Evolutionary conservation across 2,888 invertebrate species (phyloP).

Genomic region (Nomada lathburiana): DNA sequence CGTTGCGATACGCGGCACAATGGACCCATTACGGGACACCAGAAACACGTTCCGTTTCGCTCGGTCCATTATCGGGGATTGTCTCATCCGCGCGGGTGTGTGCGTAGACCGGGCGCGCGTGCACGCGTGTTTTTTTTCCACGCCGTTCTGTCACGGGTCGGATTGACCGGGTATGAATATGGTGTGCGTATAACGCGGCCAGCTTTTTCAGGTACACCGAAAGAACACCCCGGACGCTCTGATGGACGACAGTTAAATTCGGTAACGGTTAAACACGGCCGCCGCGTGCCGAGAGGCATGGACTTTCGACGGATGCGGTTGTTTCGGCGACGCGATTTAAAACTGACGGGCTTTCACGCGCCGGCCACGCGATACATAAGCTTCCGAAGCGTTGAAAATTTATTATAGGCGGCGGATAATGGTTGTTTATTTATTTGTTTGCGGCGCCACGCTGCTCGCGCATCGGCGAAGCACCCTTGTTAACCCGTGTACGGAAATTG

Average conservation of each 20-base stretch:
- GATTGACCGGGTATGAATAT: slow-evolving; percentile 41
- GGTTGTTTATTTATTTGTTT: too few species aligned
- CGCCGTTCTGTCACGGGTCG: slow-evolving; percentile 28
- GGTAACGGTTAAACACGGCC: slow-evolving; percentile 19
- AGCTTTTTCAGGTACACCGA: neutral
- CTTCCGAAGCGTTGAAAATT: too few species aligned
- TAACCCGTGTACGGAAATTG: too few species aligned
- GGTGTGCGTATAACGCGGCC: slow-evolving; percentile 15
- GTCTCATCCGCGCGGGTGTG: slow-evolving; percentile 17
- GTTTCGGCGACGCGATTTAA: too few species aligned
- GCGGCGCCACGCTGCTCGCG: too few species aligned
- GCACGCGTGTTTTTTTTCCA: slow-evolving; percentile 45
- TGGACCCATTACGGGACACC: slow-evolving; percentile 59
- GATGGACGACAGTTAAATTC: slow-evolving; percentile 43
- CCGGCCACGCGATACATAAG: too few species aligned
- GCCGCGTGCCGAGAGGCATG: too few species aligned
- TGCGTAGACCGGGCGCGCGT: neutral
- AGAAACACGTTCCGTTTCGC: slow-evolving; percentile 60
- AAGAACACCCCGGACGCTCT: slow-evolving; percentile 11
- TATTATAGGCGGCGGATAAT: too few species aligned
- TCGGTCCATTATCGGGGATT: slow-evolving; percentile 63
- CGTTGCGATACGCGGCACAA: slow-evolving; percentile 55
- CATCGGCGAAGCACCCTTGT: too few species aligned
- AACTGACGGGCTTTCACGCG: too few species aligned
- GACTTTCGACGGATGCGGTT: too few species aligned